Evolutionary conservation across 2,113 vertebrate species (phyloP).

Genomic region (Scomber scombrus): DNA sequence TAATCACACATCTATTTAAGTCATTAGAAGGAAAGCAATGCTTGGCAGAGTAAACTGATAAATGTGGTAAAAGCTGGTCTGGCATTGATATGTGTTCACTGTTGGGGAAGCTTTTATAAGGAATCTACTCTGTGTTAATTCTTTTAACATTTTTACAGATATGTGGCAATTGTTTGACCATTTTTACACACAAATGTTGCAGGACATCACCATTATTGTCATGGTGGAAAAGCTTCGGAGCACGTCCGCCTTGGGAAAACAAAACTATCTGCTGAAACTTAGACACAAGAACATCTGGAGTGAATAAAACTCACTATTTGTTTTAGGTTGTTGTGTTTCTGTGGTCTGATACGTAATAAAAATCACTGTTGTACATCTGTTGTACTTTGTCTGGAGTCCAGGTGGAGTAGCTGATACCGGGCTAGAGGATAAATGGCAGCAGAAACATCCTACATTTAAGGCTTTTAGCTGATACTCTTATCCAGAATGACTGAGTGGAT

Average conservation of each 20-base stretch:
- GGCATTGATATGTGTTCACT: background rate
- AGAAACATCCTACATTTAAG: background rate
- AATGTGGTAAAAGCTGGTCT: background rate
- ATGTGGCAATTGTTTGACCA: background rate
- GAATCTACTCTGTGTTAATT: background rate
- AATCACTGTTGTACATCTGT: too few species aligned
- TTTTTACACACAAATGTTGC: background rate
- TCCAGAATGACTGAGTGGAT: background rate
- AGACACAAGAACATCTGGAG: slow-evolving; percentile 27
- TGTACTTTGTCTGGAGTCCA: background rate
- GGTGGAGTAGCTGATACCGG: background rate
- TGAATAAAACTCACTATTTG: background rate
- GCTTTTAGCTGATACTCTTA: background rate
- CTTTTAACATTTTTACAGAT: background rate
- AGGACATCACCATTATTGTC: background rate
- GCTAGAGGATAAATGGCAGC: background rate
- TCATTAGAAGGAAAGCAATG: background rate
- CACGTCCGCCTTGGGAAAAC: background rate
- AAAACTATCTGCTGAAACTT: background rate
- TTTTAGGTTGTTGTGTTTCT: background rate
- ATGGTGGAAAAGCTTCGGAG: background rate
- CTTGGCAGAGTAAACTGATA: background rate
- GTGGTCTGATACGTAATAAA: background rate
- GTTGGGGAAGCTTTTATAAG: background rate
- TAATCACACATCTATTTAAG: slow-evolving; percentile 34